Base-by-base conservation (phyloP, 1,140 invertebrate genomes). In the Drosophila mauritiana region DNA sequence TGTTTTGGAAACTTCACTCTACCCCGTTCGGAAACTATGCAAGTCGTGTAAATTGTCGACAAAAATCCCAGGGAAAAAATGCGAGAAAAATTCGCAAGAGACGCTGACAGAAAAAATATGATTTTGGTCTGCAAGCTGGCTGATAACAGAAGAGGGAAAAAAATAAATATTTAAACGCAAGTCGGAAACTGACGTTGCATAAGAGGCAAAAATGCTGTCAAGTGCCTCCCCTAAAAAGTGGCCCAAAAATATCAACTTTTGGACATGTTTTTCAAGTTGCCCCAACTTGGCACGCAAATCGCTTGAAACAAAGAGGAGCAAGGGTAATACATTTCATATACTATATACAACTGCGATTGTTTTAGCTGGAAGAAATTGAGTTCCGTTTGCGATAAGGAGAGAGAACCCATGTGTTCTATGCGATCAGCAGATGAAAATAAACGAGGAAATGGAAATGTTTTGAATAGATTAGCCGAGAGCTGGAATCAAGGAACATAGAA, bases 201-300 rank as follows among this genome's bases (percentile, higher is more conserved):
- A 70, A 70, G 64, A 40, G 52, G 36, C 11, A 40, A 70, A 70
- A 70, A 57, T 70, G 64, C 68, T 57, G 65, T 70, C 68, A 70
- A 70, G 68, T 70, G 68, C 43, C 62, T n/a, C 27, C n/a, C 22
- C 40, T 31, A 36, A 12, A 52, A 68, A 63, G 51, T 65, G 46
- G 59, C 20, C 62, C 62, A 57, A 70, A 68, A 70, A 70, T 15
- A 70, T 57, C 40, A 70, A 70, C 64, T 70, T 70, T 70, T 70
- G 43, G 68, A 70, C 68, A 70, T 70, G 68, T 70, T 70, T 70
- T 57, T 42, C 68, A 57, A 57, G 64, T 34, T 70, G 65, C 36
- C 36, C 12, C 13, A 57, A 70, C 64, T 70, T 72, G 65, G 36
- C 53, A 72, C n/a, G 68, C 52, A 70, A 70, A 72, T 49, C 42